phyloP scores from a whole-genome alignment of 2,888 invertebrate species.

The Sclerodermus sp. region DNA sequence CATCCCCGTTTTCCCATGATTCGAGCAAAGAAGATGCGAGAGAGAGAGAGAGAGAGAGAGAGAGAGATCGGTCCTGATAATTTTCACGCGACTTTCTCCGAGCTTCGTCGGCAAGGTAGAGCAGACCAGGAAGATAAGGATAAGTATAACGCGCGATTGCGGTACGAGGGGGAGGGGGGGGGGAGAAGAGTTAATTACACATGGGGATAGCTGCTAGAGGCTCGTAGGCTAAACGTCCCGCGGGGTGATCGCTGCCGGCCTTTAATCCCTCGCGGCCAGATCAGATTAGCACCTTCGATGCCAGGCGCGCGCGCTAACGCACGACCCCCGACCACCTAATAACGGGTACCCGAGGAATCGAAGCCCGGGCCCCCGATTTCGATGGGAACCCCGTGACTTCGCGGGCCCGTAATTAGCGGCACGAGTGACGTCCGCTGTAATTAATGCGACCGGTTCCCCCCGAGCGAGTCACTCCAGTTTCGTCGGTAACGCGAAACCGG shows the following conservation, averaged over 20 bases:
- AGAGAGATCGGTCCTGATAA: no score
- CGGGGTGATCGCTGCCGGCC: slow-evolving; percentile 17
- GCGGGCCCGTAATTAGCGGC: slow-evolving; percentile 5
- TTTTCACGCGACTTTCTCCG: no score
- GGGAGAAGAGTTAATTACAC: slow-evolving; percentile 39
- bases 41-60: no score
- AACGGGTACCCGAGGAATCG: slow-evolving; percentile 30
- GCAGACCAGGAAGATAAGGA: no score
- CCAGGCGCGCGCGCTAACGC: slow-evolving; percentile 21
- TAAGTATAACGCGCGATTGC: no score
- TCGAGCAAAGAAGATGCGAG: no score
- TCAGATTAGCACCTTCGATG: slow-evolving; percentile 48
- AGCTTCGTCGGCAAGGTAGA: no score
- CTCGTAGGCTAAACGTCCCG: no score
- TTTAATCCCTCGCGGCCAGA: slow-evolving; percentile 42
- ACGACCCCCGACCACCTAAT: slow-evolving; percentile 32
- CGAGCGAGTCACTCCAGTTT: slow-evolving; percentile 11
- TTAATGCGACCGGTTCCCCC: slow-evolving; percentile 5
- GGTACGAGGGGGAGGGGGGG: no score
- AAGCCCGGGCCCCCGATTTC: slow-evolving; percentile 8
- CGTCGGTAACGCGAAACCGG: no score
- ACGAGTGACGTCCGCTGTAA: slow-evolving; percentile 2
- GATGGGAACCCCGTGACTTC: not conserved
- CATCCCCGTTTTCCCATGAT: no score
- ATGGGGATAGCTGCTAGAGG: slow-evolving; percentile 15